Percentiles rank a stretch among this genome's conserved stretches.
These are phyloP conservation scores for Bothrops jararaca DNA, from an alignment of 2,113 vertebrate species.

Conservation along the genomic window DNA sequence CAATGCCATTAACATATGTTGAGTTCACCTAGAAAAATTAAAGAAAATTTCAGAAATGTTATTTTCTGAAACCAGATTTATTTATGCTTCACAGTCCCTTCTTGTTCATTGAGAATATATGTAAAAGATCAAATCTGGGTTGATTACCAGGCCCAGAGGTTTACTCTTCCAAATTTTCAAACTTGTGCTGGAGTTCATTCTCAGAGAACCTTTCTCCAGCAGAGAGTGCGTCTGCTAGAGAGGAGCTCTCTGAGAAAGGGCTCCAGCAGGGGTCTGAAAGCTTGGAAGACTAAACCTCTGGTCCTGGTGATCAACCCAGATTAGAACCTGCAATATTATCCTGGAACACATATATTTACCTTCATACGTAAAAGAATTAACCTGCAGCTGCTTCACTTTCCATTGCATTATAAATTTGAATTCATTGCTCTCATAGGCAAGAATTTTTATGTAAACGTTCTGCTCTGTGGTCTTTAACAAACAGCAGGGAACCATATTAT, in stretches of 20 bases:
- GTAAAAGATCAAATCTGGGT: not conserved
- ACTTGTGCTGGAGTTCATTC: not conserved
- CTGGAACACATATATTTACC: too few relatives aligned
- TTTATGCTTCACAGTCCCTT: not conserved
- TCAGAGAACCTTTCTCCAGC: not conserved
- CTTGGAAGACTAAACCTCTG: too few relatives aligned
- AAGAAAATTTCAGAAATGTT: constrained; percentile 6
- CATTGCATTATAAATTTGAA: not conserved
- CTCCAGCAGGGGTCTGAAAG: too few relatives aligned
- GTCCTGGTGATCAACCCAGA: too few relatives aligned
- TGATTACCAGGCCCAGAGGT: not conserved
- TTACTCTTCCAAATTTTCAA: not conserved
- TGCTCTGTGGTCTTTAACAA: not conserved
- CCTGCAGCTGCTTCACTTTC: not conserved
- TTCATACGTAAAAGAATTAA: too few relatives aligned
- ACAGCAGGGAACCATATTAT: not conserved
- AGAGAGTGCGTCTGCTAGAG: not conserved
- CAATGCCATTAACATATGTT: constrained; percentile 71
- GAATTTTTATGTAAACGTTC: not conserved
- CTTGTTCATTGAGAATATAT: not conserved
- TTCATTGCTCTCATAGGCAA: not conserved
- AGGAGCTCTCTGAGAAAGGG: too few relatives aligned
- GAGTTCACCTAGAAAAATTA: constrained; percentile 70
- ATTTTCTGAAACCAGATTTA: constrained; percentile 7
- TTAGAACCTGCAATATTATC: too few relatives aligned